A percentile compares a stretch with the other conserved stretches of the same genome.
Evolutionary conservation across 2,113 vertebrate species (phyloP).

Genomic region (Romanogobio albipinnatus): DNA sequence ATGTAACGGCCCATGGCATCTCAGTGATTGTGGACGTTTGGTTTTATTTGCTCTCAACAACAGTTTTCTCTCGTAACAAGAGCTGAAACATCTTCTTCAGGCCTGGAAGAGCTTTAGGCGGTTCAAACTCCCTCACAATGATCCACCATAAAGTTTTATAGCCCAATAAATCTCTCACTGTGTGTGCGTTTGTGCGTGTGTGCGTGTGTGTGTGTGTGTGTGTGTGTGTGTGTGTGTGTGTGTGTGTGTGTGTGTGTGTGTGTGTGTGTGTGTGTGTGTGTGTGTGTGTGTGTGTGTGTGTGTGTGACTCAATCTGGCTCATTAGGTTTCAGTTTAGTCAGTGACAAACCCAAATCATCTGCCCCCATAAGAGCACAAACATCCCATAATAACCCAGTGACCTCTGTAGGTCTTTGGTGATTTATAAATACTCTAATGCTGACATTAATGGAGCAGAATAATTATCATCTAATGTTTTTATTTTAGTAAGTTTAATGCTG

Average conservation of each 20-base stretch:
- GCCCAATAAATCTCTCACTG: not conserved
- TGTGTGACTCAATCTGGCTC: not conserved
- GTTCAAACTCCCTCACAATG: not conserved
- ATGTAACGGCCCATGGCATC: not conserved
- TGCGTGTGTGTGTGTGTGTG: not conserved
- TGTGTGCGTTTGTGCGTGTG: not conserved
- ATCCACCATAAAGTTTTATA: conserved; percentile 14
- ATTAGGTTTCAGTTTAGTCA: not conserved
- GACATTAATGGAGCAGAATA: no score
- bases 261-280: no score
- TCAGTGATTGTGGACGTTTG: not conserved
- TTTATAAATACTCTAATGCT: no score
- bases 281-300: not conserved
- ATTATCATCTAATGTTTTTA: no score
- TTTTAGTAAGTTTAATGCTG: no score
- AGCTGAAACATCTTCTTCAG: conserved; percentile 24
- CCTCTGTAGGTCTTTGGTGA: not conserved
- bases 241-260: conserved; percentile 2
- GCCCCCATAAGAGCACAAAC: not conserved
- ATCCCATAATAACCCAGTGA: not conserved
- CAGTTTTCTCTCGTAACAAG: conserved; percentile 35
- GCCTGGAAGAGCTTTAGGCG: not conserved
- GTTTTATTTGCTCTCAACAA: conserved; percentile 34
- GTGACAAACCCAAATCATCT: not conserved
- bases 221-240: not conserved